These are phyloP conservation scores for Empidonax traillii DNA, from an alignment of 2,113 vertebrate genomes.

Conservation along the genomic window DNA sequence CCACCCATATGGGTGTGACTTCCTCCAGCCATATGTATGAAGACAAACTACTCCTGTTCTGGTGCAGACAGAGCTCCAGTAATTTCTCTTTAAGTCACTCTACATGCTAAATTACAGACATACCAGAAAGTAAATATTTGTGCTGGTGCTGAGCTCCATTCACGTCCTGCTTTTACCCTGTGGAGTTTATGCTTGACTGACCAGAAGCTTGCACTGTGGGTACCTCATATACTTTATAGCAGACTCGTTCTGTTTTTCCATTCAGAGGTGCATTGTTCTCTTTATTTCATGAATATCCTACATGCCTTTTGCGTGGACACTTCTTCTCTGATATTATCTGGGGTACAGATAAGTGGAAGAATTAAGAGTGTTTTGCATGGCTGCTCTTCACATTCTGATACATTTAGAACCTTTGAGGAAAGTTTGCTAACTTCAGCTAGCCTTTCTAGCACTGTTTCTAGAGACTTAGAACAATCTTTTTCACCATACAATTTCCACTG, in stretches of 20 bases:
- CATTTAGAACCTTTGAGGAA: background rate
- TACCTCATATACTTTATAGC: background rate
- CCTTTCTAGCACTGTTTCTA: background rate
- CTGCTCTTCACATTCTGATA: background rate
- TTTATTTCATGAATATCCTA: background rate
- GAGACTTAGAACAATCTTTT: background rate
- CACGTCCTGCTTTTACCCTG: background rate
- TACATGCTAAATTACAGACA: background rate
- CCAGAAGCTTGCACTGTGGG: background rate
- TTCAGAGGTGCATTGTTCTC: background rate
- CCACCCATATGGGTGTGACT: background rate
- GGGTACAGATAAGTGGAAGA: background rate
- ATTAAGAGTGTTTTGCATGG: background rate
- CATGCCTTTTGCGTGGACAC: background rate
- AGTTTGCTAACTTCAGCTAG: background rate
- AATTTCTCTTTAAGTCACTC: background rate
- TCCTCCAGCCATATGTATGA: fast-evolving
- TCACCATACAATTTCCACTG: background rate
- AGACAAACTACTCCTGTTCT: background rate
- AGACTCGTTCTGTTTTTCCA: background rate
- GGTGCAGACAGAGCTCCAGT: background rate
- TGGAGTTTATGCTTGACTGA: background rate
- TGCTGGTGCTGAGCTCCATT: background rate
- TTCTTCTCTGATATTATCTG: background rate
- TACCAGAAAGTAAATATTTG: background rate